Conservation (phyloP, 2,113 vertebrate species). For the Corydoras maculifer region DNA sequence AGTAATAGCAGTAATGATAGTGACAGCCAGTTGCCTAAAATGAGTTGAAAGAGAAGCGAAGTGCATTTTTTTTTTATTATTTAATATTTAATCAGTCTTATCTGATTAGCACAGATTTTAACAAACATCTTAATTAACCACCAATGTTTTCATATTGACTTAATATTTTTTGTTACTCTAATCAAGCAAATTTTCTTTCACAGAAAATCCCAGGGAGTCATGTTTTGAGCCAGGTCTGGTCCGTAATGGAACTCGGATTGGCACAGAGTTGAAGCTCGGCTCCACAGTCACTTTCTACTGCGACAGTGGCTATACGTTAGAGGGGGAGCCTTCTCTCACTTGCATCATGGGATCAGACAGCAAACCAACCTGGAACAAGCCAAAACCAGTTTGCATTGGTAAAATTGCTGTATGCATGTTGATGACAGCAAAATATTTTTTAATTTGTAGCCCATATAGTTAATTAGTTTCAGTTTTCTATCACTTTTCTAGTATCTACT, state of each 20-base stretch:
- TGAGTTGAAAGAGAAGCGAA: too few species aligned
- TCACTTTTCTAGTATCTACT: too few species aligned
- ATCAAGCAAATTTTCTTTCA: constrained; percentile 10
- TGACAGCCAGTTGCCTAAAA: too few species aligned
- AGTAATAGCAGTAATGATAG: too few species aligned
- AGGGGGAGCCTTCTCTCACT: constrained; percentile 81
- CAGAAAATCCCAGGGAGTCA: constrained; percentile 96
- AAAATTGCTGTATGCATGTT: constrained; percentile 15
- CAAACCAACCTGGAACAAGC: constrained; percentile 88
- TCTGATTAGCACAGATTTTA: too few species aligned
- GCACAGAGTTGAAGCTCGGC: constrained; percentile 84
- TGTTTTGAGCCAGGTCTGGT: constrained; percentile 90
- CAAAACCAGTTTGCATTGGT: constrained; percentile 90
- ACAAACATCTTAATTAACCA: too few species aligned
- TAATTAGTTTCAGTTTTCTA: too few species aligned
- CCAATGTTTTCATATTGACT: too few species aligned
- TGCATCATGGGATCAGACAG: constrained; percentile 87
- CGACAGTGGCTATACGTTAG: constrained; percentile 83
- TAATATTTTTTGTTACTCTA: too few species aligned
- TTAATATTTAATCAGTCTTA: too few species aligned
- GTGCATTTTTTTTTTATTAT: too few species aligned
- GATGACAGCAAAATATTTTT: background rate
- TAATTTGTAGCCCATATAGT: too few species aligned
- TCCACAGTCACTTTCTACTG: constrained; percentile 89
- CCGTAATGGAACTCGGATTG: constrained; percentile 84